Evolutionary conservation across 1,140 invertebrate genomes (phyloP).

Genomic region (Anastrepha obliqua): DNA sequence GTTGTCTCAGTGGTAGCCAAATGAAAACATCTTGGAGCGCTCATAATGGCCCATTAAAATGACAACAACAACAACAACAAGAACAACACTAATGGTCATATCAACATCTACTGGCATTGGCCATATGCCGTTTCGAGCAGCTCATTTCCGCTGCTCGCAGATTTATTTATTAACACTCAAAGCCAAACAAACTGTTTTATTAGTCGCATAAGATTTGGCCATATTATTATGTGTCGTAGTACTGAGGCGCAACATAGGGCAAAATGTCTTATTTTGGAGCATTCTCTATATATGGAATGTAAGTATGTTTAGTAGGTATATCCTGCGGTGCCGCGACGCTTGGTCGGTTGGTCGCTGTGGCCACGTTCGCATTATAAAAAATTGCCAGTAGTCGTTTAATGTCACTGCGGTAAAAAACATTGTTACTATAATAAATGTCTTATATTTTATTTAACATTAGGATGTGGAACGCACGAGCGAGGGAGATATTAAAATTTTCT

Average conservation of each 20-base stretch:
- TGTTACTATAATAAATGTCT: too few relatives aligned
- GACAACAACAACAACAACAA: neutral
- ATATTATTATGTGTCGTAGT: conserved; percentile 7
- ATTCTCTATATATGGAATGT: too few relatives aligned
- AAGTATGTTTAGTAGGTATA: too few relatives aligned
- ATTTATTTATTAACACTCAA: conserved; percentile 44
- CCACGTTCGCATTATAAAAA: conserved; percentile 19
- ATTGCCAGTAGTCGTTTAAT: neutral
- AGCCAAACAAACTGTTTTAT: neutral
- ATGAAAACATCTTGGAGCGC: conserved; percentile 17
- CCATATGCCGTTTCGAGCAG: conserved; percentile 44
- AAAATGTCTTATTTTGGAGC: too few relatives aligned
- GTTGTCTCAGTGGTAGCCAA: conserved; percentile 44
- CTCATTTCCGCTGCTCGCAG: conserved; percentile 4
- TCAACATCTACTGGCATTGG: neutral
- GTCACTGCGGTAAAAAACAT: neutral
- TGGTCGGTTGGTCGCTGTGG: conserved; percentile 22
- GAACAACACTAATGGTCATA: conserved; percentile 3
- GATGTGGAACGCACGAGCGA: too few relatives aligned
- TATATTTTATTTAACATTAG: too few relatives aligned
- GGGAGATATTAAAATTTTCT: too few relatives aligned
- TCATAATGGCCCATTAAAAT: conserved; percentile 45
- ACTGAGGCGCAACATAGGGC: too few relatives aligned
- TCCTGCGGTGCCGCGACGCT: neutral
- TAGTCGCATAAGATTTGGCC: conserved; percentile 17